Evolutionary conservation across 1,140 invertebrate genomes (phyloP).

Genomic region (Tetramorium alpestre): DNA sequence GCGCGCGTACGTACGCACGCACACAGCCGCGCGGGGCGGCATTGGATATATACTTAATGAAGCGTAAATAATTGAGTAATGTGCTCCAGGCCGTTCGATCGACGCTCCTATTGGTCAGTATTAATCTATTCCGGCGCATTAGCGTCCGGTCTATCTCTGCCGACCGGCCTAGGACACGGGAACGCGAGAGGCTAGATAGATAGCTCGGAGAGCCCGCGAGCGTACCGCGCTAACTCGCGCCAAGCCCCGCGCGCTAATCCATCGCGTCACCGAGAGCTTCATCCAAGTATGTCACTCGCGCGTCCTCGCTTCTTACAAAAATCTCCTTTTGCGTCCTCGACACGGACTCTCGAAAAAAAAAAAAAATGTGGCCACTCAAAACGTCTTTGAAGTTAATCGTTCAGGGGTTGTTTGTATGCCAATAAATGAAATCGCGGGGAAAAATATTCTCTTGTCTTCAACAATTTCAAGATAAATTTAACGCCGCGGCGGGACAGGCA

Average conservation of each 20-base stretch:
- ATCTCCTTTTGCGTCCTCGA: background rate
- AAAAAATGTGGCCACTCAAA: background rate
- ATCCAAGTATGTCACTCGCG: background rate
- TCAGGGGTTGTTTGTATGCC: background rate
- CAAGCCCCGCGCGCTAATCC: slow-evolving; percentile 10
- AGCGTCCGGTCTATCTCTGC: slow-evolving; percentile 81
- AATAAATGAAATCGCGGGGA: background rate
- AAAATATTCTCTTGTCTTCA: background rate
- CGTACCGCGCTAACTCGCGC: slow-evolving; percentile 46
- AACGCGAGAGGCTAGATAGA: slow-evolving; percentile 53
- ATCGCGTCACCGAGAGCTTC: background rate
- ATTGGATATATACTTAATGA: slow-evolving; percentile 87
- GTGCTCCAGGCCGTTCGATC: slow-evolving; percentile 85
- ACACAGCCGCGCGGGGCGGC: slow-evolving; percentile 78
- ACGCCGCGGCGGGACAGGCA: background rate
- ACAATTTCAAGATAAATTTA: background rate
- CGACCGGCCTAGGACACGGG: slow-evolving; percentile 72
- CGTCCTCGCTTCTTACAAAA: background rate
- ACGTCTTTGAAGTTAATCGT: background rate
- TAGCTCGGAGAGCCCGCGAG: slow-evolving; percentile 41
- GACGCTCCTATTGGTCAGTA: slow-evolving; percentile 85
- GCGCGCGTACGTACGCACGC: slow-evolving; percentile 25
- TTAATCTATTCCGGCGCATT: slow-evolving; percentile 86
- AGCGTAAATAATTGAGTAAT: slow-evolving; percentile 87
- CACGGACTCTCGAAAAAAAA: background rate